A percentile compares a stretch with the other conserved stretches of the same genome.
Evolutionary conservation across 2,888 invertebrate genomes (phyloP).

Genomic region (Cheilosia vernalis): DNA sequence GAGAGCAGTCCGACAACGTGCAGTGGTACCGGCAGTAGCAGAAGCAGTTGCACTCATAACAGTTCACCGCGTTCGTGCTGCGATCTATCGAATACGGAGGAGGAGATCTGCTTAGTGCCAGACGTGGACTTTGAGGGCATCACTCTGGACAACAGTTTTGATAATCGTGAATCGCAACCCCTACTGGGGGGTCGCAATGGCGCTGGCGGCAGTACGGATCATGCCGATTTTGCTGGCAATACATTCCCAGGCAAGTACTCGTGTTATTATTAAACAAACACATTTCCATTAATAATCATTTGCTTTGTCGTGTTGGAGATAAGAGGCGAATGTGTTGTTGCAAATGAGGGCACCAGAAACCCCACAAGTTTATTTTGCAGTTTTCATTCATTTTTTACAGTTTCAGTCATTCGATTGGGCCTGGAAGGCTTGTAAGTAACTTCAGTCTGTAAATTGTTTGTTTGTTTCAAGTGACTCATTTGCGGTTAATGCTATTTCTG

Average conservation of each 20-base stretch:
- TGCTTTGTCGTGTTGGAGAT: constrained; percentile 6
- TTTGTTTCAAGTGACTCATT: constrained; percentile 35
- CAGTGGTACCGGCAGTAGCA: constrained; percentile 75
- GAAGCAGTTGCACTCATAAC: constrained; percentile 65
- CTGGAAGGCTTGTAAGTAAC: not conserved
- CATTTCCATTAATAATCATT: not conserved
- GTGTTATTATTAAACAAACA: not conserved
- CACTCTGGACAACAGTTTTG: constrained; percentile 92
- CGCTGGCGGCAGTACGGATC: constrained; percentile 89
- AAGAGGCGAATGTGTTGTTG: constrained; percentile 1
- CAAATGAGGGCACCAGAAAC: constrained; percentile 11
- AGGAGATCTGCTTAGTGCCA: constrained; percentile 91
- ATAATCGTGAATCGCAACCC: constrained; percentile 96
- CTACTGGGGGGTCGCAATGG: constrained; percentile 93
- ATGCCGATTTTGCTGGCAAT: constrained; percentile 90
- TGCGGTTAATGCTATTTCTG: constrained; percentile 6
- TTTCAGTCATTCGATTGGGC: not conserved
- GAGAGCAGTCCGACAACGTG: constrained; percentile 75
- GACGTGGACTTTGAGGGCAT: constrained; percentile 91
- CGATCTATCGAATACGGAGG: constrained; percentile 75
- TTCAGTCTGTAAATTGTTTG: not conserved
- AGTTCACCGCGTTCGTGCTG: constrained; percentile 75
- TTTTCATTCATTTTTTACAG: not conserved
- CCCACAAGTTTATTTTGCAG: constrained; percentile 32
- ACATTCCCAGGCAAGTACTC: constrained; percentile 90